Conservation (phyloP, 1,140 invertebrate genomes). For the Lucilia cuprina region DNA sequence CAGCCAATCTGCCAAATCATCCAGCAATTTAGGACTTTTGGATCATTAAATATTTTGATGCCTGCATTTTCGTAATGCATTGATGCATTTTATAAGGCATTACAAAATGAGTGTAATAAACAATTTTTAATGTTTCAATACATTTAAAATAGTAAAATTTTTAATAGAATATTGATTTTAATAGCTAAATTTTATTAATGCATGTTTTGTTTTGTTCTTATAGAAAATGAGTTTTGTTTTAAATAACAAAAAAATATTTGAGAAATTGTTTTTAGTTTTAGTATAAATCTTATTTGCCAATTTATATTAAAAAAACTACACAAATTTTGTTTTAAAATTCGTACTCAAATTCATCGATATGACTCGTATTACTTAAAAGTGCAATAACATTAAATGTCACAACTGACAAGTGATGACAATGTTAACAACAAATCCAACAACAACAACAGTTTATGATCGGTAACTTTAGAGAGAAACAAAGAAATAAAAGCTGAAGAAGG, state of each 20-base stretch:
- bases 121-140: neutral
- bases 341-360: too few species aligned
- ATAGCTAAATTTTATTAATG: neutral
- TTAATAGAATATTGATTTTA: neutral
- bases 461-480: too few species aligned
- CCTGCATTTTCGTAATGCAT: neutral
- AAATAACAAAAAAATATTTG: neutral
- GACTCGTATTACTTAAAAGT: neutral
- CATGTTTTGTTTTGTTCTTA: neutral
- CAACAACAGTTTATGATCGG: neutral
- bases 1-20: neutral
- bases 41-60: constrained; percentile 7
- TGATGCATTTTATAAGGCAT: neutral
- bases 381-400: neutral
- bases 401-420: neutral
- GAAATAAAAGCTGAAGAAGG: neutral
- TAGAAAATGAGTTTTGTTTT: neutral
- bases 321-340: too few species aligned
- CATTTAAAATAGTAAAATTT: neutral
- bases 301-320: too few species aligned
- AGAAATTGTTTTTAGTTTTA: too few species aligned
- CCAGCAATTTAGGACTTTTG: constrained; percentile 4
- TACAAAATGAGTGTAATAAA: neutral
- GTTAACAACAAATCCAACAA: neutral
- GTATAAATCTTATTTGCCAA: too few species aligned